Base-by-base conservation (phyloP, 2,888 invertebrate genomes). In the Gastrophysa polygoni region DNA sequence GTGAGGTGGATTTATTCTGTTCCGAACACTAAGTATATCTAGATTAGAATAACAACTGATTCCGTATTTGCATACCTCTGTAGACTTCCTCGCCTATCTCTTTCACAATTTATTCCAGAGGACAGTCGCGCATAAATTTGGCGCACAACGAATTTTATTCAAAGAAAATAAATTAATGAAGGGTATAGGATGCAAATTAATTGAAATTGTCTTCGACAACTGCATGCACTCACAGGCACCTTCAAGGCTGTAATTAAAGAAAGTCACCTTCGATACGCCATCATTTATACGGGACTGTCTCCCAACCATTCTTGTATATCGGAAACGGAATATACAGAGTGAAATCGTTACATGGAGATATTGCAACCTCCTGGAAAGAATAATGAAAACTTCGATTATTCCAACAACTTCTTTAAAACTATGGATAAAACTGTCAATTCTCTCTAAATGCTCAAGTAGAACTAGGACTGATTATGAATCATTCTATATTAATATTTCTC, bases 61-160 rank as follows among this genome's bases (percentile, higher is more conserved):
- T 78, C 74, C 73, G 74, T 74, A 80, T 80, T 80, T 78, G 74
- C 79, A 79, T 79, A 78, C 77, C 75, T 77, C 77, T 75, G 71
- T 75, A 74, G 73, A 74, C 75, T 72, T 72, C 74, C 74, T 74
- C 68, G 69, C 71, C 73, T 72, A 75, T 75, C 73, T 69, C 62
- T 66, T 64, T 32, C 59, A 66, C 68, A 73, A 75, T 78, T 78
- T 76, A 78, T 77, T 73, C 76, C 73, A 68, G 66, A 66, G 67
- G 63, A 34, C 67, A 71, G 66, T 69, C 66, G 76, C 76, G 75
- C 75, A 76, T 74, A 73, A 62, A 75, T 74, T 73, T 73, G 69
- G 77, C 76, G 77, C 77, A 77, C 74, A 75, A 70, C 76, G 77
- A 78, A 78, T 77, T 76, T 77, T 72, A 67, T 65, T 70, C 70